phyloP scores from a whole-genome alignment of 1,140 invertebrate species.

The Cydia strobilella region DNA sequence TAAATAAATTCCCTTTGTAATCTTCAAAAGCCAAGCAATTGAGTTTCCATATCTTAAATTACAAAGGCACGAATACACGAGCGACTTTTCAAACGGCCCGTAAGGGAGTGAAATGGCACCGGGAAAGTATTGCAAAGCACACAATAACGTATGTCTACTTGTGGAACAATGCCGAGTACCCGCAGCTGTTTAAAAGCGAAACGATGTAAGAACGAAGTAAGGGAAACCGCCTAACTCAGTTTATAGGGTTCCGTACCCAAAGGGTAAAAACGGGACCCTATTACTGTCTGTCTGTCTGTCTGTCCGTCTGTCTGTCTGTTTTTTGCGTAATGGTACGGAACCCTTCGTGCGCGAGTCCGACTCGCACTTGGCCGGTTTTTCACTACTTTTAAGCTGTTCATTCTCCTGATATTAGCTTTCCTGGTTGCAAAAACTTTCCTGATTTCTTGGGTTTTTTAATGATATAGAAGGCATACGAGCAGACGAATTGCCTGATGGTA shows the following conservation, averaged over 20 bases:
- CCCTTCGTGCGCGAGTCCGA: too few relatives aligned
- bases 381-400: not conserved
- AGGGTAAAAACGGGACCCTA: too few relatives aligned
- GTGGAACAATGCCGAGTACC: not conserved
- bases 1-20: not conserved
- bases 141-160: not conserved
- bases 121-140: conserved; percentile 18
- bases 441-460: too few relatives aligned
- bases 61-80: not conserved
- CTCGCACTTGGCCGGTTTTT: too few relatives aligned
- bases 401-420: not conserved
- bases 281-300: too few relatives aligned
- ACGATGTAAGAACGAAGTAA: not conserved
- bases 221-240: not conserved
- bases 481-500: too few relatives aligned
- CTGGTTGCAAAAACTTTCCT: not conserved
- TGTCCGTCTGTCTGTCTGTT: too few relatives aligned
- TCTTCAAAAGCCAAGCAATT: conserved; percentile 1
- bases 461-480: too few relatives aligned
- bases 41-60: not conserved
- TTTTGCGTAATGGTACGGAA: too few relatives aligned
- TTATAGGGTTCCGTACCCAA: too few relatives aligned
- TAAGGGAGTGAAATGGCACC: conserved; percentile 11
- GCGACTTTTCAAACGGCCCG: conserved; percentile 22
- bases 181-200: not conserved